Evolutionary conservation across 2,113 vertebrate genomes (phyloP).

Genomic region (Corythornis madagascariensis): DNA sequence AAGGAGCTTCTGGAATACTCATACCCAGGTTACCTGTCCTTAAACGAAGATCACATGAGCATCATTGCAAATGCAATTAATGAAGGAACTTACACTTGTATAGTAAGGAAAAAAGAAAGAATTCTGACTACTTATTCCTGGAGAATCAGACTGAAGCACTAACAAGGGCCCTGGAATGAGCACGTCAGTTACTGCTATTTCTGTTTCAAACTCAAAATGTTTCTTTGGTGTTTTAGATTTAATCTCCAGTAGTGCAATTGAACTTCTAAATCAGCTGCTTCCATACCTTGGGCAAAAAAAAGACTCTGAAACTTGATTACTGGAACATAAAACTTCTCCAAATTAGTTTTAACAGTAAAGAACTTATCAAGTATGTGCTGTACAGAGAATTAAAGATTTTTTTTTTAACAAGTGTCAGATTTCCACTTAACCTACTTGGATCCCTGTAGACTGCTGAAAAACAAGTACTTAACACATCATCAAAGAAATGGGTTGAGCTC

Average conservation of each 20-base stretch:
- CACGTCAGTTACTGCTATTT: neutral
- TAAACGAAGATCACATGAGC: slow-evolving; percentile 90
- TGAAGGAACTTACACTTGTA: slow-evolving; percentile 93
- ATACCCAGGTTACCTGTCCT: slow-evolving; percentile 90
- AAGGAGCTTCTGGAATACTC: slow-evolving; percentile 92
- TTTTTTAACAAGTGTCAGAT: neutral
- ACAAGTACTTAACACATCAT: neutral
- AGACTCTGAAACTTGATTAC: neutral
- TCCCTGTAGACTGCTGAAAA: neutral
- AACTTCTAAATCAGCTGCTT: neutral
- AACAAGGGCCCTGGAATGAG: neutral
- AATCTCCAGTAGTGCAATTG: neutral
- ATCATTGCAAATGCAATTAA: slow-evolving; percentile 96
- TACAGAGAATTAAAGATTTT: slow-evolving; percentile 4
- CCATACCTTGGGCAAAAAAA: neutral
- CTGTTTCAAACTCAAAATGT: neutral
- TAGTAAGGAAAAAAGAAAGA: slow-evolving; percentile 88
- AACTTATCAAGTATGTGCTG: neutral
- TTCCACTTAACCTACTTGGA: neutral
- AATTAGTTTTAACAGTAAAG: neutral
- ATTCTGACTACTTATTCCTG: slow-evolving; percentile 94
- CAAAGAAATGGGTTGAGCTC: neutral
- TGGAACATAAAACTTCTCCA: neutral
- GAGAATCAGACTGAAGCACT: slow-evolving; percentile 85
- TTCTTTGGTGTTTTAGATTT: neutral